phyloP scores from a whole-genome alignment of 2,113 vertebrate species.

The Nannospalax galili region DNA sequence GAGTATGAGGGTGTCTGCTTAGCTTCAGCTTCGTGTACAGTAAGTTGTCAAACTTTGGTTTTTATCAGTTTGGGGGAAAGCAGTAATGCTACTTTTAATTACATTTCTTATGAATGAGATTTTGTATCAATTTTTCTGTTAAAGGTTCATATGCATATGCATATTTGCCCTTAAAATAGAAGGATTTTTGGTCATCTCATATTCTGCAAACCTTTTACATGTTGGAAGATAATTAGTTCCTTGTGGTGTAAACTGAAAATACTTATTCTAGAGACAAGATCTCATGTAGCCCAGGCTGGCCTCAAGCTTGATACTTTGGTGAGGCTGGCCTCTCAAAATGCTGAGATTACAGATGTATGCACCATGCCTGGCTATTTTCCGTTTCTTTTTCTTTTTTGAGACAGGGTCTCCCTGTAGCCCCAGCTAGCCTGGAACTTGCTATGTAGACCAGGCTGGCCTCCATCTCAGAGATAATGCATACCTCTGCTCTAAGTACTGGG shows the following conservation, averaged over 20 bases:
- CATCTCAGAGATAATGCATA: too few relatives aligned
- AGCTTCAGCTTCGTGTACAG: not conserved
- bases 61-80: not conserved
- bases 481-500: too few relatives aligned
- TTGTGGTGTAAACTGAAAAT: not conserved
- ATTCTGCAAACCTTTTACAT: conserved; percentile 3
- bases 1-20: not conserved
- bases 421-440: too few relatives aligned
- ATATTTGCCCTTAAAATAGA: not conserved
- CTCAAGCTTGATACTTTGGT: not conserved
- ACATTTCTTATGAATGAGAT: not conserved
- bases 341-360: not conserved
- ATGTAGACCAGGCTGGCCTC: too few relatives aligned
- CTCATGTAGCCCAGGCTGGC: not conserved
- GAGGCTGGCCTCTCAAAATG: too few relatives aligned
- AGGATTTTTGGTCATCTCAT: not conserved
- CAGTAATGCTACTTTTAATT: conserved; percentile 25
- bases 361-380: not conserved
- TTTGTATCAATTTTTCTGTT: conserved; percentile 1
- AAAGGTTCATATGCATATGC: not conserved
- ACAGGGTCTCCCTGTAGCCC: too few relatives aligned
- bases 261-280: not conserved
- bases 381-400: not conserved
- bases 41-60: not conserved
- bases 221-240: not conserved